Base-by-base conservation (phyloP, 2,113 vertebrate species). In the Callipepla californica region DNA sequence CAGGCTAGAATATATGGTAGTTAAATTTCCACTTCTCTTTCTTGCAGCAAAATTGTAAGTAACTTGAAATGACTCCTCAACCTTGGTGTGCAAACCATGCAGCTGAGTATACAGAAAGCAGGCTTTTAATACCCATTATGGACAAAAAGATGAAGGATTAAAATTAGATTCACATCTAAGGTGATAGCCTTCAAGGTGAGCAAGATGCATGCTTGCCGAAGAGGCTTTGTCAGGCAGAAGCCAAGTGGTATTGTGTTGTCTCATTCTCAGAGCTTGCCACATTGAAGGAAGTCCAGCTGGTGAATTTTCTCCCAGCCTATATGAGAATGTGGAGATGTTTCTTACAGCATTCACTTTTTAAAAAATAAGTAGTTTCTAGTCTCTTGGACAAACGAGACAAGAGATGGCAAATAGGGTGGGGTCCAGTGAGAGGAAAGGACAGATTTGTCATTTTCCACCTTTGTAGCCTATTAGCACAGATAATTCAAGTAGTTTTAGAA, bases 171-270 rank as follows among this genome's bases (percentile, higher is more conserved):
- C 53, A 66, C 67, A 78, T 85, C 72, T 78, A 50, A 93, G 83
- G 63, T 89, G 89, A 88, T 94, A 95, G 92, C 66, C 83, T 97
- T 97, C 70, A 93, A 95, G 95, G 93, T 97, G 93, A 97, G 96
- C 91, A 96, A 88, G 94, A 96, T 38, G 85, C 79, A 70, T 59
- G 48, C 55, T 67, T 80, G 40, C 72, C 61, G 85, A 75, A 94
- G 81, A 95, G 80, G 58, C 84, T 95, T 96, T 97, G 94, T 97
- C 87, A 94, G 87, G 59, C 55, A 61, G 67, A 83, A 42, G 22
- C 75, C 70, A 81, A 86, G 61, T 89, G 51, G 79, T 79, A 40
- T 70, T 92, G 32, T 14, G 16, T 76, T 36, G 47, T 82, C 85
- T 44, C 17, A 21, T 67, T 86, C 62, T 34, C 58, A 77, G 30